These are phyloP conservation scores for Ramphastos sulfuratus DNA, from an alignment of 2,113 vertebrate species.

Conservation along the genomic window DNA sequence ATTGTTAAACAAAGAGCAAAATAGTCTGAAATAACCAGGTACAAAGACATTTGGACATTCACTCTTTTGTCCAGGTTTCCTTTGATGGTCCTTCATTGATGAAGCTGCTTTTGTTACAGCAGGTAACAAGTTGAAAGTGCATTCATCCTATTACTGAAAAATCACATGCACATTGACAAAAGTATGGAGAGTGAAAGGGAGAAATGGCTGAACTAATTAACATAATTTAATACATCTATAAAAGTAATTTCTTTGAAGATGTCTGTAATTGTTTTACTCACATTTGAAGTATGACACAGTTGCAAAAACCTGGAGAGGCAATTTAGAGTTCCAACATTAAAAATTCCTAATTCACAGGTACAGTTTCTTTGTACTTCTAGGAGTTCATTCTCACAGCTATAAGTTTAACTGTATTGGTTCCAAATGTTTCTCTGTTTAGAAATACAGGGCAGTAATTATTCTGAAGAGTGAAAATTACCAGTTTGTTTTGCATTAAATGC, in stretches of 20 bases:
- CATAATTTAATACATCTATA: not conserved
- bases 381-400: not conserved
- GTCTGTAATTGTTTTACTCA: constrained; percentile 38
- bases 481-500: not conserved
- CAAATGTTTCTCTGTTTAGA: constrained; percentile 15
- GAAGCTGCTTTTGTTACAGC: not conserved
- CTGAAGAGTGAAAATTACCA: not conserved
- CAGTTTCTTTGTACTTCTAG: constrained; percentile 39
- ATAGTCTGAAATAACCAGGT: not conserved
- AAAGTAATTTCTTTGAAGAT: constrained; percentile 40
- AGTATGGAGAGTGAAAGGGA: not conserved
- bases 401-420: constrained; percentile 21
- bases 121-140: not conserved
- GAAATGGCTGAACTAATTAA: not conserved
- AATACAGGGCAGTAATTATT: not conserved
- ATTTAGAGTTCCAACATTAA: constrained; percentile 51
- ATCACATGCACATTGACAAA: not conserved
- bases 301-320: constrained; percentile 26
- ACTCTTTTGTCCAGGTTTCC: not conserved
- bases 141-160: not conserved
- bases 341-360: constrained; percentile 53
- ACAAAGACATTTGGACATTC: not conserved
- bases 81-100: not conserved
- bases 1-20: not conserved
- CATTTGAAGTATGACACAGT: constrained; percentile 47